phyloP scores from a whole-genome alignment of 2,113 vertebrate genomes.

The Syngnathus typhle region DNA sequence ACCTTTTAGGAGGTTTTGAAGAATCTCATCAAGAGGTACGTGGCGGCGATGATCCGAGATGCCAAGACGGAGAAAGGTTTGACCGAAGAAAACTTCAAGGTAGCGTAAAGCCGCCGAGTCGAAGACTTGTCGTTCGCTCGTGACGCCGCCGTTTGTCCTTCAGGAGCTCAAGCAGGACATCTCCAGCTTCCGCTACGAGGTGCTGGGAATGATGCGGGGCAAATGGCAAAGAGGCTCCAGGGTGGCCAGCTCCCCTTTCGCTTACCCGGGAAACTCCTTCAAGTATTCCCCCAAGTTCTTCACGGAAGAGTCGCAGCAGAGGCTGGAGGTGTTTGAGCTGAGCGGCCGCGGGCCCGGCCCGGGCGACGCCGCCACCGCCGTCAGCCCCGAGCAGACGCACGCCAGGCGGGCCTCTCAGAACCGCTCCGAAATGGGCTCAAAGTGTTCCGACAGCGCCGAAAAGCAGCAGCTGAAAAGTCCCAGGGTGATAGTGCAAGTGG shows the following conservation, averaged over 20 bases:
- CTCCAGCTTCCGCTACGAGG: slow-evolving; percentile 97
- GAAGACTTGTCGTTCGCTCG: not conserved
- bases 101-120: slow-evolving; percentile 38
- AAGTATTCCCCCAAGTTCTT: slow-evolving; percentile 64
- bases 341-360: slow-evolving; percentile 63
- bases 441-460: not conserved
- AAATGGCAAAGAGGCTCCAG: slow-evolving; percentile 58
- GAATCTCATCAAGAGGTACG: slow-evolving; percentile 92
- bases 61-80: slow-evolving; percentile 91
- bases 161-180: slow-evolving; percentile 98
- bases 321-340: slow-evolving; percentile 72
- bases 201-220: slow-evolving; percentile 85
- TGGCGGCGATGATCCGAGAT: slow-evolving; percentile 96
- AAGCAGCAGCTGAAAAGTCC: slow-evolving; percentile 13
- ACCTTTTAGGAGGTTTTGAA: slow-evolving; percentile 84
- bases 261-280: slow-evolving; percentile 72
- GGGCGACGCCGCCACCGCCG: slow-evolving; percentile 56
- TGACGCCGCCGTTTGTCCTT: slow-evolving; percentile 17
- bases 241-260: slow-evolving; percentile 53
- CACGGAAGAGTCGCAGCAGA: slow-evolving; percentile 65
- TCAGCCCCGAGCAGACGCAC: slow-evolving; percentile 72
- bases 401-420: slow-evolving; percentile 54
- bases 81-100: slow-evolving; percentile 98
- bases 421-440: slow-evolving; percentile 40
- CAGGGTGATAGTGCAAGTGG: slow-evolving; percentile 24